Evolutionary conservation across 1,140 invertebrate genomes (phyloP), one percentile per base, ranked within the genome.

Genomic region (Apis cerana): DNA sequence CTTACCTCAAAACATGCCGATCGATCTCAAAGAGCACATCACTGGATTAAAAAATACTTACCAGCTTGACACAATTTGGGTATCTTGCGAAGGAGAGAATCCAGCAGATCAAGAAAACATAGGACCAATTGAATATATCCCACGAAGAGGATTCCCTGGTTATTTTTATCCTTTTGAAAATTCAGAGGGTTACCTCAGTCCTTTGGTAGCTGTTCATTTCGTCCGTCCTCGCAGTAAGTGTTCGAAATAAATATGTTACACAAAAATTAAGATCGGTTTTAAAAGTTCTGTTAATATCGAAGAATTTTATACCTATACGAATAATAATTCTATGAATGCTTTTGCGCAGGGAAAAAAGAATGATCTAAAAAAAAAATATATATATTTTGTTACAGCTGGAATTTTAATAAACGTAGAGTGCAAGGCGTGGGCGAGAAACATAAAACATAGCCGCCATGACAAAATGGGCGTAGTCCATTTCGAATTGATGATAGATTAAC

Each of bases 361-460:
- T 59, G n/a, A 59, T 59, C n/a, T 43, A 21, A n/a, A 15, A 8
- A 33, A 56, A 43, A 64, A 27, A 27, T 27, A 27, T 21, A 27
- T 27, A 27, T 21, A 54, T 58, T 91, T 89, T 87, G 89, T 95
- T 95, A 69, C 93, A 97, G 97, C 96, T 89, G 97, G 97, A 88
- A 97, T 98, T 85, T 94, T 98, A 52, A 97, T 99, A 90, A 98
- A 98, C 92, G 95, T 98, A 58, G 97, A 98, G 91, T 99, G 98
- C 94, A 97, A 97, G 91, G 97, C 97, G 12, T 98, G 97, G 97
- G 97, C 98, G 69, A 96, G 95, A 87, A 98, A 98, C 93, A 98
- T 99, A 78, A 93, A 94, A 17, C 97, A 98, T 89, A 96, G 97
- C 92, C 95, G 97, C 77, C 95, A 96, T 89, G 97, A 98, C n/a